Evolutionary conservation across 2,113 vertebrate species (phyloP).

Genomic region (Orycteropus afer): DNA sequence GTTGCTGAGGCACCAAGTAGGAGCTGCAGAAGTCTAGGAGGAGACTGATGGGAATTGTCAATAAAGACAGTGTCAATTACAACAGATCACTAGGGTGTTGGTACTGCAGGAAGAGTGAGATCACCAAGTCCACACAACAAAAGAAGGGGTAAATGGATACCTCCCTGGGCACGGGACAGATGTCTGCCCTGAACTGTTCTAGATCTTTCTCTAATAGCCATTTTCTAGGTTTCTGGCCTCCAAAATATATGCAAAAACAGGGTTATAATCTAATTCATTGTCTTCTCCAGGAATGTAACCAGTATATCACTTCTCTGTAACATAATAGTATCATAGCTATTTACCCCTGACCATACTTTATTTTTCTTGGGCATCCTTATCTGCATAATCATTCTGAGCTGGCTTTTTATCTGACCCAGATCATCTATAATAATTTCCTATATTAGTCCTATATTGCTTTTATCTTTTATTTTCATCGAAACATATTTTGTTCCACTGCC

Average conservation of each 20-base stretch:
- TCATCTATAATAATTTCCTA: slow-evolving; percentile 79
- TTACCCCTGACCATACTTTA: not conserved
- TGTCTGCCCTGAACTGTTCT: not conserved
- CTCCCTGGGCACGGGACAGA: not conserved
- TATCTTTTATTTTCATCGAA: slow-evolving; percentile 86
- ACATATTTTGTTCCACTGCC: slow-evolving; percentile 77
- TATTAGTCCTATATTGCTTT: slow-evolving; percentile 75
- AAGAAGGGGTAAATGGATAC: not conserved
- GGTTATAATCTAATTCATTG: not conserved
- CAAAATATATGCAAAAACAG: not conserved
- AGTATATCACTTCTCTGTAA: not conserved
- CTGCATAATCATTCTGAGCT: slow-evolving; percentile 67
- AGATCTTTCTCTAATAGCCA: not conserved
- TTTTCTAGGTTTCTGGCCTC: slow-evolving; percentile 37
- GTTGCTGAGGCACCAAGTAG: not conserved
- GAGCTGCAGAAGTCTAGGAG: not conserved
- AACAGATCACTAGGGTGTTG: not conserved
- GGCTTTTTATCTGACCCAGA: slow-evolving; percentile 83
- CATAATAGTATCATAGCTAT: not conserved
- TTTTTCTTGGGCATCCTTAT: slow-evolving; percentile 66
- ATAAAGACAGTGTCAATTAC: not conserved
- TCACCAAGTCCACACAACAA: not conserved
- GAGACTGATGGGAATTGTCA: not conserved
- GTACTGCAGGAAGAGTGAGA: not conserved
- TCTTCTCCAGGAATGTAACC: not conserved